Conservation (phyloP, 1,140 invertebrate species). For the Caenorhabditis latens region DNA sequence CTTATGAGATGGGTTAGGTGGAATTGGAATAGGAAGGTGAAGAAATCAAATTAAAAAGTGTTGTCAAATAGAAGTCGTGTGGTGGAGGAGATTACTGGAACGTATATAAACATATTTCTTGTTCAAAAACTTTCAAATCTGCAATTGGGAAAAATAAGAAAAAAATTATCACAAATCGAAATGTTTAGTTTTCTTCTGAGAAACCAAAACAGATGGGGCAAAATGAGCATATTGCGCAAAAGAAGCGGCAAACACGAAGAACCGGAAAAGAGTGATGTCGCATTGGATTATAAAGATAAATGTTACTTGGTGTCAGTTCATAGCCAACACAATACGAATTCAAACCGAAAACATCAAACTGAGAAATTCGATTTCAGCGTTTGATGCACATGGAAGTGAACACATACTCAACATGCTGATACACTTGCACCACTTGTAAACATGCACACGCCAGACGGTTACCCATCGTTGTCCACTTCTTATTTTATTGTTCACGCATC, state of each 20-base stretch:
- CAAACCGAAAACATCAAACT: not conserved
- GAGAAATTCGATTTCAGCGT: not conserved
- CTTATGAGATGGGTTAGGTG: constrained; percentile 28
- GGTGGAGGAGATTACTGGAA: too few species aligned
- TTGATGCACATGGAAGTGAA: not conserved
- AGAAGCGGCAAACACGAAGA: constrained; percentile 14
- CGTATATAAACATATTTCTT: too few species aligned
- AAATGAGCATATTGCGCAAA: not conserved
- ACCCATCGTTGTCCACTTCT: constrained; percentile 35
- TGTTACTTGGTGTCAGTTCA: not conserved
- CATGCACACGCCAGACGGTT: constrained; percentile 34
- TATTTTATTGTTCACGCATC: constrained; percentile 41
- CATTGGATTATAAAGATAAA: constrained; percentile 46
- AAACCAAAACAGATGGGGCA: not conserved
- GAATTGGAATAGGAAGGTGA: constrained; percentile 26
- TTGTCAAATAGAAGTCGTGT: not conserved
- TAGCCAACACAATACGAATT: not conserved
- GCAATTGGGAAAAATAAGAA: too few species aligned
- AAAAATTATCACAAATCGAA: not conserved
- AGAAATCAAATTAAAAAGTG: not conserved
- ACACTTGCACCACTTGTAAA: constrained; percentile 42
- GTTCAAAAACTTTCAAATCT: too few species aligned
- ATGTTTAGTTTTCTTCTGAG: too few species aligned
- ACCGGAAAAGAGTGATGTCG: not conserved
- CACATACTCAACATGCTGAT: constrained; percentile 32